Conservation (phyloP, 2,113 vertebrate species). For the Anser cygnoides region DNA sequence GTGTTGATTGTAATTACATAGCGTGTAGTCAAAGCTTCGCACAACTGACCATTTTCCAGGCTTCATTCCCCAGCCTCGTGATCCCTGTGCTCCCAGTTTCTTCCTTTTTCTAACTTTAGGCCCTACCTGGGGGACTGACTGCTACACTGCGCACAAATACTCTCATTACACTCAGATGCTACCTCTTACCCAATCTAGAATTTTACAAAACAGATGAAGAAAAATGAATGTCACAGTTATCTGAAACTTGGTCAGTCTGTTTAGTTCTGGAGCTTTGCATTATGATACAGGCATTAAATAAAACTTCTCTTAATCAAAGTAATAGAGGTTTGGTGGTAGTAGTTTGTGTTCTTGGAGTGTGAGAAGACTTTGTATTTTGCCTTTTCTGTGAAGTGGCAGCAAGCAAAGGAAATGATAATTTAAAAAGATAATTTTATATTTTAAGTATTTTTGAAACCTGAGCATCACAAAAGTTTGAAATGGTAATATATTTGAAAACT, state of each 20-base stretch:
- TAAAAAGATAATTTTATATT: neutral
- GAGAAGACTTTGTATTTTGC: neutral
- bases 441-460: neutral
- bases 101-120: neutral
- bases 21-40: neutral
- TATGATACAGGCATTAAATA: neutral
- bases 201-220: neutral
- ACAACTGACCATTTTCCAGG: neutral
- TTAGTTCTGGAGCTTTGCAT: neutral
- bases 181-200: neutral
- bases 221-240: neutral
- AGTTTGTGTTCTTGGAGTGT: fast-evolving
- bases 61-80: neutral
- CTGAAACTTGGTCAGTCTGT: neutral
- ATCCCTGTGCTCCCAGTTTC: neutral
- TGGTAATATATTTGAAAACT: neutral
- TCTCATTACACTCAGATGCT: neutral
- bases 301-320: neutral
- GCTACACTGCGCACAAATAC: fast-evolving
- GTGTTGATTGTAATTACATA: neutral
- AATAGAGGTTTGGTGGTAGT: neutral
- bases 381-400: neutral
- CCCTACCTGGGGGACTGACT: neutral
- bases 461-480: neutral
- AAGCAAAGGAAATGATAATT: neutral